Conservation (phyloP, 2,888 invertebrate genomes). For the Tillus elongatus region DNA sequence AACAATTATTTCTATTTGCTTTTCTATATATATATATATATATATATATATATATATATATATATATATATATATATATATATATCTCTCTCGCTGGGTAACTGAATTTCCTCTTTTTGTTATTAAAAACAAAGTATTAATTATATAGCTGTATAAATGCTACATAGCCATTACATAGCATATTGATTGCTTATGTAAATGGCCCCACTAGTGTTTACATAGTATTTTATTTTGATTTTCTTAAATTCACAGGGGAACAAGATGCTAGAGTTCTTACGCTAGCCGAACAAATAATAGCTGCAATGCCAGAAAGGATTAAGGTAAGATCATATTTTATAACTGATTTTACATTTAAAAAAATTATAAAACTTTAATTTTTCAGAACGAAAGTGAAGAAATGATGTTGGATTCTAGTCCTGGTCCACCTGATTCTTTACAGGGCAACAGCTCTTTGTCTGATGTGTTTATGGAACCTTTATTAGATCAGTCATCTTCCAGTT, state of each 20-base stretch:
- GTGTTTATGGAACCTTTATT: conserved; percentile 69
- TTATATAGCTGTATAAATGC: too few species aligned
- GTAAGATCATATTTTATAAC: conserved; percentile 39
- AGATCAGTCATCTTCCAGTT: conserved; percentile 58
- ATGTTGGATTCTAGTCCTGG: conserved; percentile 52
- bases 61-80: too few species aligned
- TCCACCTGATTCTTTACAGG: conserved; percentile 43
- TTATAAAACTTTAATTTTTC: conserved; percentile 13
- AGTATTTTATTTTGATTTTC: too few species aligned
- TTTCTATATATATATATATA: too few species aligned
- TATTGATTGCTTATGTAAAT: too few species aligned
- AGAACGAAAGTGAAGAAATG: conserved; percentile 72
- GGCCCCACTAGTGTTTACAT: too few species aligned
- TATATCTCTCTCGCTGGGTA: too few species aligned
- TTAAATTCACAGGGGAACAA: conserved; percentile 93
- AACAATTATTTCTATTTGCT: too few species aligned
- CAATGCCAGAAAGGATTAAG: conserved; percentile 96
- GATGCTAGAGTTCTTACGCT: conserved; percentile 85
- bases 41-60: too few species aligned
- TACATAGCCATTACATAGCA: too few species aligned
- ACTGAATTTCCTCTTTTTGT: too few species aligned
- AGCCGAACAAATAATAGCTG: conserved; percentile 97
- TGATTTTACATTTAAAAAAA: conserved; percentile 4
- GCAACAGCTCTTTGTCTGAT: conserved; percentile 46
- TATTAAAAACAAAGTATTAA: too few species aligned